Percentiles rank a stretch among this genome's conserved stretches.
These are phyloP conservation scores for Zophobas morio DNA, from an alignment of 1,140 invertebrate species.

Conservation along the genomic window DNA sequence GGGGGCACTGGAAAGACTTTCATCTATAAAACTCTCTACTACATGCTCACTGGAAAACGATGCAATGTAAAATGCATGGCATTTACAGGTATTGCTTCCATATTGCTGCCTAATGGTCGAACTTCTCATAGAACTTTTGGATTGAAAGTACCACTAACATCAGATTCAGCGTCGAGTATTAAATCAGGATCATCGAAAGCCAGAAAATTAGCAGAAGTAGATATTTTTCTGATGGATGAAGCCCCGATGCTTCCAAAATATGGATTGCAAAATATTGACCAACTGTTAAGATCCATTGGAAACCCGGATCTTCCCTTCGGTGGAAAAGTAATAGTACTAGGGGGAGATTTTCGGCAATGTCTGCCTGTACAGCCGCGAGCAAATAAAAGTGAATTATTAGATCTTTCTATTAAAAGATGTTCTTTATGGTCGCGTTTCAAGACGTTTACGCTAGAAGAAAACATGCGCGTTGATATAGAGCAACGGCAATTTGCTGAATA, in stretches of 20 bases:
- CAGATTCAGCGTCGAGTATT: slow-evolving; percentile 51
- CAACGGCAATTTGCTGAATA: too few species aligned
- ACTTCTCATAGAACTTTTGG: slow-evolving; percentile 62
- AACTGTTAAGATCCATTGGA: slow-evolving; percentile 49
- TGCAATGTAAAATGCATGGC: slow-evolving; percentile 53
- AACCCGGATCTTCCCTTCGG: slow-evolving; percentile 55
- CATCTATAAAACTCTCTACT: slow-evolving; percentile 54
- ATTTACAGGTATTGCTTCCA: slow-evolving; percentile 63
- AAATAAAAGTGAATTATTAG: slow-evolving; percentile 19
- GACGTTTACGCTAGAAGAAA: too few species aligned
- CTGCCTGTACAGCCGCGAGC: slow-evolving; percentile 53
- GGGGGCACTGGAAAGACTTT: slow-evolving; percentile 61
- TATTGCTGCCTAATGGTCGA: slow-evolving; percentile 56
- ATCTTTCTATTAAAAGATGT: too few species aligned
- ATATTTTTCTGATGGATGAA: slow-evolving; percentile 61
- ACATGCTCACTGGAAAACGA: slow-evolving; percentile 12
- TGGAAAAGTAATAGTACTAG: slow-evolving; percentile 60
- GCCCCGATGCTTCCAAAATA: slow-evolving; percentile 59
- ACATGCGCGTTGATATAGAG: too few species aligned
- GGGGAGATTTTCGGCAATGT: slow-evolving; percentile 59
- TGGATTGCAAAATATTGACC: slow-evolving; percentile 53
- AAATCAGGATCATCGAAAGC: slow-evolving; percentile 27
- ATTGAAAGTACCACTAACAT: slow-evolving; percentile 53
- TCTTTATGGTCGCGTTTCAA: too few species aligned
- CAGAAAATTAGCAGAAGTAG: slow-evolving; percentile 53